phyloP scores from a whole-genome alignment of 2,797 vertebrate species.

The Mus spretus region DNA sequence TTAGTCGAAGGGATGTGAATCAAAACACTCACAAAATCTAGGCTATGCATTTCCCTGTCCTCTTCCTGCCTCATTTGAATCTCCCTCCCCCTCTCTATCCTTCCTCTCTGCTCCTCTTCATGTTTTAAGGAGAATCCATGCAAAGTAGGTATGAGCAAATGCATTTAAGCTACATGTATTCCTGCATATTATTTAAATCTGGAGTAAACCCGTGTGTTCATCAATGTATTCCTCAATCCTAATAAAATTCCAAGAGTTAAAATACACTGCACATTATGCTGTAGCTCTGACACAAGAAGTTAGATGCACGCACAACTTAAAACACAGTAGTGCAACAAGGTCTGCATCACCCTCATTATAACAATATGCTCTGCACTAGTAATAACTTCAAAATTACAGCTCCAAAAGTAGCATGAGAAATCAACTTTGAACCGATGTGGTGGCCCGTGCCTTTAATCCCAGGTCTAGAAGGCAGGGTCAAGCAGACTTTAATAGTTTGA shows the following conservation, averaged over 20 bases:
- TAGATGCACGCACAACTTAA: slow-evolving; percentile 29
- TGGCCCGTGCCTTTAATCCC: background rate
- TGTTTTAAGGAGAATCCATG: background rate
- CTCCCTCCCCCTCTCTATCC: background rate
- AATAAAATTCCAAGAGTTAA: slow-evolving; percentile 55
- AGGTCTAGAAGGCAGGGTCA: background rate
- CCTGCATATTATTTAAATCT: slow-evolving; percentile 36
- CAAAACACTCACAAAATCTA: slow-evolving; percentile 80
- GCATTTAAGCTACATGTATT: slow-evolving; percentile 32
- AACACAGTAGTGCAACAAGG: slow-evolving; percentile 7
- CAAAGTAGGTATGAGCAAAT: slow-evolving; percentile 11
- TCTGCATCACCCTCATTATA: slow-evolving; percentile 9
- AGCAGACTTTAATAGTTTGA: background rate
- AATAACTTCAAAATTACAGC: slow-evolving; percentile 64
- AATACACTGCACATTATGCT: slow-evolving; percentile 11
- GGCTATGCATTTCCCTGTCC: slow-evolving; percentile 79
- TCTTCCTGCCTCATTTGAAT: slow-evolving; percentile 67
- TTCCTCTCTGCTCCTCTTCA: background rate
- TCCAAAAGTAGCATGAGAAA: slow-evolving; percentile 58
- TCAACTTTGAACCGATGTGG: background rate
- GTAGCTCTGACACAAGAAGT: slow-evolving; percentile 34
- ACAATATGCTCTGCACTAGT: background rate
- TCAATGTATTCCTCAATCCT: slow-evolving; percentile 12
- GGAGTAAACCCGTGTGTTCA: slow-evolving; percentile 26
- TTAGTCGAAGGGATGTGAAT: slow-evolving; percentile 83